These are phyloP conservation scores for Octomys mimax DNA, from an alignment of 2,797 vertebrate species.

Conservation along the genomic window DNA sequence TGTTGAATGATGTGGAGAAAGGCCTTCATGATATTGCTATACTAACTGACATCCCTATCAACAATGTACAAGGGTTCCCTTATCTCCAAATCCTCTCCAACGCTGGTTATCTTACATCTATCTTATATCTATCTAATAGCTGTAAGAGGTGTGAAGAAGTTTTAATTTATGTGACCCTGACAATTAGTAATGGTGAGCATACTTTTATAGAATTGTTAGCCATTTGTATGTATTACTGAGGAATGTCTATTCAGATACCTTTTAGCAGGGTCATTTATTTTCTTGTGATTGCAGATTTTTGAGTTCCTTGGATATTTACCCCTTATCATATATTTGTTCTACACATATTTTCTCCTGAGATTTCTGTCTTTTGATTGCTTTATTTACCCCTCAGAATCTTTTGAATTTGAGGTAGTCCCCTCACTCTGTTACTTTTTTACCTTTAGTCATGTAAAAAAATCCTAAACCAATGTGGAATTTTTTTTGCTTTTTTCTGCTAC, in stretches of 20 bases:
- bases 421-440: background rate
- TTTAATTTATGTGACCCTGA: background rate
- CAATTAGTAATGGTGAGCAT: background rate
- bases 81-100: background rate
- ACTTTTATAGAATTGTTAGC: background rate
- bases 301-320: background rate
- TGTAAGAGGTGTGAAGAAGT: background rate
- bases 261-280: background rate
- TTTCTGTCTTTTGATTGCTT: background rate
- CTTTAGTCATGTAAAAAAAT: background rate
- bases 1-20: background rate
- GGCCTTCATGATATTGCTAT: background rate
- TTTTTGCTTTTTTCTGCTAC: background rate
- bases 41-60: background rate
- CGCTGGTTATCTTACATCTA: background rate
- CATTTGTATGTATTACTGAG: background rate
- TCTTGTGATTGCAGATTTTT: background rate
- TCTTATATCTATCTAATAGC: background rate
- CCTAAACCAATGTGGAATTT: background rate
- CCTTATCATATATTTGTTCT: background rate
- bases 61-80: background rate
- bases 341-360: background rate
- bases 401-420: background rate
- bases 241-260: background rate
- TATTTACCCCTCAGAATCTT: background rate